These are phyloP conservation scores for Stomatorhinus walkeri DNA, from an alignment of 2,797 vertebrate species.

Conservation along the genomic window DNA sequence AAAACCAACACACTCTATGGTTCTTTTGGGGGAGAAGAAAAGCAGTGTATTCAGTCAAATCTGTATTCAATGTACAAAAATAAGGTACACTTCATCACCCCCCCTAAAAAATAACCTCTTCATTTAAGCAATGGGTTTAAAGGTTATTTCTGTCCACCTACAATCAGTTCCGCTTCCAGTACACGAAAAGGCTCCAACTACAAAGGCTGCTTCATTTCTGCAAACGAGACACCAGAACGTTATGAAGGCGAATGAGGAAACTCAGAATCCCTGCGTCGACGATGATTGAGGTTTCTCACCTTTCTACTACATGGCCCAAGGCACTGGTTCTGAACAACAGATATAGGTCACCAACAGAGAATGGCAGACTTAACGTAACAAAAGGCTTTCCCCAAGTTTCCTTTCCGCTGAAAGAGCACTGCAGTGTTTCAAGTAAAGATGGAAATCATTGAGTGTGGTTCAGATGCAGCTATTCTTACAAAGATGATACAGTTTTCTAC, in stretches of 20 bases:
- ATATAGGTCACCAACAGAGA: not conserved
- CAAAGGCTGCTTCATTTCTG: not conserved
- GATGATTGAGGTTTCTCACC: not conserved
- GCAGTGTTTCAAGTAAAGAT: slow-evolving; percentile 6
- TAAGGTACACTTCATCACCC: not conserved
- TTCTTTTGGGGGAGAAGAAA: slow-evolving; percentile 43
- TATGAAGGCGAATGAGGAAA: not conserved
- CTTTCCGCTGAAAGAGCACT: not conserved
- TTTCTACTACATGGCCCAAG: not conserved
- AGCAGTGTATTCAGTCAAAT: slow-evolving; percentile 29
- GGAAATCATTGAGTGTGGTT: not conserved
- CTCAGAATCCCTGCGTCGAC: not conserved
- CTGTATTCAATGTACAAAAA: slow-evolving; percentile 14
- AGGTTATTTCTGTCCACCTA: slow-evolving; percentile 1
- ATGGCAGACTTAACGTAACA: not conserved
- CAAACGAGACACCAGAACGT: not conserved
- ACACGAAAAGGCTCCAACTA: slow-evolving; percentile 9
- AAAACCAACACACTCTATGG: slow-evolving; percentile 58
- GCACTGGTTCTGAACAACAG: slow-evolving; percentile 8
- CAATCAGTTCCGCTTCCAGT: not conserved
- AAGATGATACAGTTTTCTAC: not conserved
- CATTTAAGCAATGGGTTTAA: not conserved
- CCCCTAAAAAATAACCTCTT: not conserved
- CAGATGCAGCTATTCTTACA: not conserved
- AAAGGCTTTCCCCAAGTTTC: not conserved